A percentile compares a stretch with the other conserved stretches of the same genome.
phyloP scores from a whole-genome alignment of 1,140 invertebrate species.

The Drosophila sechellia region DNA sequence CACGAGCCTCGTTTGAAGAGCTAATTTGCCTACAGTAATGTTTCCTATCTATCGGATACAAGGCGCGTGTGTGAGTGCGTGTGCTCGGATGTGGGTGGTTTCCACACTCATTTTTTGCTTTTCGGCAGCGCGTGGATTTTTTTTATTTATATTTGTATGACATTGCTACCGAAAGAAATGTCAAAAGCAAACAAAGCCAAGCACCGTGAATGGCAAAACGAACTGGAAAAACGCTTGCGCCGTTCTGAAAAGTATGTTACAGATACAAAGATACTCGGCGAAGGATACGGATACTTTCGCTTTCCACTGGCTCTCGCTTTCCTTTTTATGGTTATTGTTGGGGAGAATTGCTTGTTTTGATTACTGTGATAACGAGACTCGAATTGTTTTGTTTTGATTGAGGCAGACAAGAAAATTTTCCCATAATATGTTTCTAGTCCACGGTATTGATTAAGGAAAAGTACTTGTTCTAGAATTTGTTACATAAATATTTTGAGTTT shows the following conservation, averaged over 20 bases:
- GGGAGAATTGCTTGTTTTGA: constrained; percentile 18
- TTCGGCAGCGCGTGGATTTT: constrained; percentile 67
- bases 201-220: constrained; percentile 48
- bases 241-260: constrained; percentile 44
- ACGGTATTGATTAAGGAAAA: background rate
- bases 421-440: background rate
- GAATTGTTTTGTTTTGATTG: constrained; percentile 45
- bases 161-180: constrained; percentile 76
- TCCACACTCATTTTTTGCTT: constrained; percentile 29
- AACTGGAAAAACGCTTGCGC: constrained; percentile 62
- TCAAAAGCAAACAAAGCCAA: constrained; percentile 74
- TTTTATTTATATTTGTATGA: constrained; percentile 80
- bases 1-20: constrained; percentile 22
- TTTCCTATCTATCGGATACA: constrained; percentile 31
- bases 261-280: constrained; percentile 34
- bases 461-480: background rate
- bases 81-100: constrained; percentile 39
- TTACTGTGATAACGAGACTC: constrained; percentile 34
- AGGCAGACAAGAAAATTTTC: constrained; percentile 1
- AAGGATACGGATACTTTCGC: constrained; percentile 50
- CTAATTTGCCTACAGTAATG: constrained; percentile 45
- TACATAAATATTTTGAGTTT: background rate
- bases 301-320: constrained; percentile 65
- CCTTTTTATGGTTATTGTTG: constrained; percentile 39
- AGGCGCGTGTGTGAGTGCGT: constrained; percentile 37